Evolutionary conservation across 1,140 invertebrate genomes (phyloP).

Genomic region (Manduca sexta): DNA sequence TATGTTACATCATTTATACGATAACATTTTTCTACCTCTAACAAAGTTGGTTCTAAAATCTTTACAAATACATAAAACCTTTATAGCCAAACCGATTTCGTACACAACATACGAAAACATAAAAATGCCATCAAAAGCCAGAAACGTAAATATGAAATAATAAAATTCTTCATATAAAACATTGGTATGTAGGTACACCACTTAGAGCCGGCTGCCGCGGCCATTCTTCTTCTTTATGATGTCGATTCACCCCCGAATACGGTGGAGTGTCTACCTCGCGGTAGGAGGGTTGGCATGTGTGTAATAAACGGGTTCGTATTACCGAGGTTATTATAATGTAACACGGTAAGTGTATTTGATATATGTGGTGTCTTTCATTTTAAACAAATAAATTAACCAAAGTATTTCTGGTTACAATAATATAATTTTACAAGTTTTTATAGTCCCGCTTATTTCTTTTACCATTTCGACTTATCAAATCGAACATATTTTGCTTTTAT

Average conservation of each 20-base stretch:
- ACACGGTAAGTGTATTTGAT: too few species aligned
- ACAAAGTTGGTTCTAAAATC: too few species aligned
- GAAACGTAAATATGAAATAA: conserved; percentile 21
- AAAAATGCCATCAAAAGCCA: conserved; percentile 4
- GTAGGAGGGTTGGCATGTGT: not conserved
- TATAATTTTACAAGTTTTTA: too few species aligned
- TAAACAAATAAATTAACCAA: too few species aligned
- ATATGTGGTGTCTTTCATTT: too few species aligned
- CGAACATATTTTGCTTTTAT: too few species aligned
- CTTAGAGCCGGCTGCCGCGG: conserved; percentile 24
- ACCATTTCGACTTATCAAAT: too few species aligned
- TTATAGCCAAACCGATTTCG: too few species aligned
- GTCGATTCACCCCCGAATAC: conserved; percentile 20
- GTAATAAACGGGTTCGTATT: not conserved
- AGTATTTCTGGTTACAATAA: too few species aligned
- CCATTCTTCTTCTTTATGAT: conserved; percentile 64
- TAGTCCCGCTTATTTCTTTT: too few species aligned
- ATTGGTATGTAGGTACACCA: conserved; percentile 17
- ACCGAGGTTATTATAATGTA: not conserved
- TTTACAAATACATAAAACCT: not conserved
- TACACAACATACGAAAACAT: not conserved
- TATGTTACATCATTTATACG: too few species aligned
- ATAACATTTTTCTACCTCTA: too few species aligned
- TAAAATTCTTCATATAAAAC: conserved; percentile 24
- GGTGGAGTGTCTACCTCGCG: conserved; percentile 1